Base-by-base conservation (phyloP, 2,797 vertebrate genomes). In the Enteromius radiatus region DNA sequence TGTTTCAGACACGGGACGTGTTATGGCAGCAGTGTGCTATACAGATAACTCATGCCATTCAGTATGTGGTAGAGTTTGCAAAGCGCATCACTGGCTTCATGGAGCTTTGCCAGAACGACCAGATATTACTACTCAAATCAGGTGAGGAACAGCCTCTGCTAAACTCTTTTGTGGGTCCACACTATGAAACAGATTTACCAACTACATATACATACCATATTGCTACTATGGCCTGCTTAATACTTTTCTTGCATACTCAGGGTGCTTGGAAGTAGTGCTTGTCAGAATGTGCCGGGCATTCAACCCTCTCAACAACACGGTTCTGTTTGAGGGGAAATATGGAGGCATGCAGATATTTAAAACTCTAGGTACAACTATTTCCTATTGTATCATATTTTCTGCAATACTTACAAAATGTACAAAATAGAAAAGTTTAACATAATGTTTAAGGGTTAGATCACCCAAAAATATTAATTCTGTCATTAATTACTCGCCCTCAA, bases 91-190 rank as follows among this genome's bases (percentile, higher is more conserved):
- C 96, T 78, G 98, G 98, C 87, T 99, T 99, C 95, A 99, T 99
- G 98, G 98, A 99, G 86, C 96, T 99, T 89, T 99, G 98, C 94
- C 98, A 99, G 92, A 99, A 99, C n/a, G 98, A 99, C 93, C 98
- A 99, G 92, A 99, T 99, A 91, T 96, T 99, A 11, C 96, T 99
- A 85, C 96, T 99, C 85, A 99, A 99, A 92, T 99, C 98, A 96
- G 98, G 98, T 99, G 88, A 93, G 95, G 47, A 41, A 61, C 31
- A 23, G 9, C 17, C 28, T 28, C 7, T 12, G 19, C n/a, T 17
- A 3, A 23, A 64, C 31, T 38, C 26, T 31, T 38, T 2, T 23
- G n/a, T 23, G 15, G 38, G 21, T 12, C 4, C 26, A 33, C n/a
- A 28, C 33, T 19, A 17, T 41, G 3, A 43, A 28, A 43, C 74